Percentiles rank a stretch among this genome's conserved stretches.
Evolutionary conservation across 2,797 vertebrate species (phyloP).

Genomic region (Scleropages formosus): DNA sequence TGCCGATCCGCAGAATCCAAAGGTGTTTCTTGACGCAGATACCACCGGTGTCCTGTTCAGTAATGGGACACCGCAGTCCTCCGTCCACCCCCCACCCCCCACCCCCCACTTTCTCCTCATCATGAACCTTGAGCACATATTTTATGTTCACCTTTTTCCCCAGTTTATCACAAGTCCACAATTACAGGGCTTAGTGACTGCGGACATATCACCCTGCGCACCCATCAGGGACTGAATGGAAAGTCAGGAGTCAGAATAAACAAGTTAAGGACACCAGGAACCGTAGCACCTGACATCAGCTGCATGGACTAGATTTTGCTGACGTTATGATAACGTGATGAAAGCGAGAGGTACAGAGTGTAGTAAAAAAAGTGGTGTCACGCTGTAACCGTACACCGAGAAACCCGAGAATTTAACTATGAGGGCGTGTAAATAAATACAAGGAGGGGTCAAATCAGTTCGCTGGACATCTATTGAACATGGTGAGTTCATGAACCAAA

Average conservation of each 20-base stretch:
- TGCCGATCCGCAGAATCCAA: slow-evolving; percentile 23
- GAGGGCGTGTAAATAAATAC: too few relatives aligned
- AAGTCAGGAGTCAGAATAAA: background rate
- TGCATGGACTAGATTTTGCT: too few relatives aligned
- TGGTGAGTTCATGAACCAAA: too few relatives aligned
- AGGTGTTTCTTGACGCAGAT: background rate
- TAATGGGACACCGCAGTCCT: background rate
- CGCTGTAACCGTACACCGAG: too few relatives aligned
- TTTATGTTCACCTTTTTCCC: background rate
- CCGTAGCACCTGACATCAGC: too few relatives aligned
- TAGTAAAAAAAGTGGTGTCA: background rate
- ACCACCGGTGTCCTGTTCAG: slow-evolving; percentile 10
- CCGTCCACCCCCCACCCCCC: background rate
- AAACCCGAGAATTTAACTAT: too few relatives aligned
- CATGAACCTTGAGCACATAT: background rate
- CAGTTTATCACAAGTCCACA: background rate
- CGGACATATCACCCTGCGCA: background rate
- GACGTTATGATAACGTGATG: too few relatives aligned
- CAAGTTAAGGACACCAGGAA: too few relatives aligned
- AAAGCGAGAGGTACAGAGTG: background rate
- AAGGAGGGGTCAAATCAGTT: too few relatives aligned
- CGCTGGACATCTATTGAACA: too few relatives aligned
- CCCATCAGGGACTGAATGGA: background rate
- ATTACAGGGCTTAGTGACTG: background rate
- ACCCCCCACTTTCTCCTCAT: background rate